Evolutionary conservation across 2,113 vertebrate genomes (phyloP), one percentile per base, ranked within the genome.

Genomic region (Elgaria multicarinata): DNA sequence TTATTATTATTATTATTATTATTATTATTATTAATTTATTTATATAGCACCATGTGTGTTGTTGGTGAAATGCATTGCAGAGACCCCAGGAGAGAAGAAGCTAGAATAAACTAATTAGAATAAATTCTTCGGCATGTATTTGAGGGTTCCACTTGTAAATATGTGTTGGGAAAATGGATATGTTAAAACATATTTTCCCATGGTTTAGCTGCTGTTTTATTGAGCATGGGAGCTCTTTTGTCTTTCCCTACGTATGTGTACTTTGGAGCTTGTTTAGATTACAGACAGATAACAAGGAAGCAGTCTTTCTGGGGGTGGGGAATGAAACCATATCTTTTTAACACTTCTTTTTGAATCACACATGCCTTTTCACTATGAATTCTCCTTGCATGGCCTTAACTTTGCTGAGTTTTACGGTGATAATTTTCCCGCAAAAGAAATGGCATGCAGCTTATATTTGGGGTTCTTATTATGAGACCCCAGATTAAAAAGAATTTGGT

Each of bases 371-470:
- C 87, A 42, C 4, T 66, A 16, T 67, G 77, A 75, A 58, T 71
- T 26, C 69, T 67, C 62, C 79, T 14, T 71, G 42, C 44, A 13
- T 76, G 36, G 55, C 26, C 71, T 42, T 89, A 33, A 87, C 18
- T 16, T 31, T 33, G 89, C 66, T 77, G 16, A 46, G 20, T 78
- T 28, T 26, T 6, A 55, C 3, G 44, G 79, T 76, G 6, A 75
- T 9, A 46, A 83, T 46, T 83, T 6, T 67, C 12, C 10, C 42
- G 36, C 62, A 67, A 50, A 78, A 46, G 39, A 66, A 87, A 69
- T 46, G 14, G 22, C 74, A 87, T 87, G 67, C 50, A 42, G 22
- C 20, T 94, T 90, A 0, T 44, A 20, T 92, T 92, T 82, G 85
- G 46, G 88, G 79, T 20, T 64, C n/a, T n/a, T 75, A 62, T 31